A percentile compares a stretch with the other conserved stretches of the same genome.
Conservation (phyloP, 2,113 vertebrate species). For the Seriola aureovittata region DNA sequence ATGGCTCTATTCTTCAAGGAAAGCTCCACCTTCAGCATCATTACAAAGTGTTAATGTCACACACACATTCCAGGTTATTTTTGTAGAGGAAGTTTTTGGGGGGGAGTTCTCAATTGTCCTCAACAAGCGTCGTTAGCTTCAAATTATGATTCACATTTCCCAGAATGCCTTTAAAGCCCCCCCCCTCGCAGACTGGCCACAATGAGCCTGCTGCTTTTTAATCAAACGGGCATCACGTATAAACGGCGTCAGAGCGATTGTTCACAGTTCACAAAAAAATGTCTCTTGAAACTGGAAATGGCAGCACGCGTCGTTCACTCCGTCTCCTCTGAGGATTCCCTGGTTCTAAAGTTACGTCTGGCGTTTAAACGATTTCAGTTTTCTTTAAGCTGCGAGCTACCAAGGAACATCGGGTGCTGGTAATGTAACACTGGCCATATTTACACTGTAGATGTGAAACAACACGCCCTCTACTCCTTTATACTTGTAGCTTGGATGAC, state of each 20-base stretch:
- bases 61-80: slow-evolving; percentile 29
- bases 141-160: not conserved
- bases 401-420: not conserved
- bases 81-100: not conserved
- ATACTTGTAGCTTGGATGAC: not conserved
- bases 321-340: not conserved
- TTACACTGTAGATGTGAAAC: not conserved
- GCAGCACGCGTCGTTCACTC: not conserved
- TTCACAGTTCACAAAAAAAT: not conserved
- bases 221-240: not conserved
- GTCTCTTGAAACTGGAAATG: not conserved
- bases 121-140: not conserved
- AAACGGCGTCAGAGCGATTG: slow-evolving; percentile 27
- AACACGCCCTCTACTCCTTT: not conserved
- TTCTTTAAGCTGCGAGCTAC: not conserved
- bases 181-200: not conserved
- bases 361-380: not conserved
- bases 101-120: not conserved
- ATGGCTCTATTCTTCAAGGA: not conserved
- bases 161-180: not conserved
- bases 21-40: slow-evolving; percentile 1
- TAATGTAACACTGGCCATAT: not conserved
- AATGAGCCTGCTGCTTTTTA: not conserved
- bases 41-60: not conserved
- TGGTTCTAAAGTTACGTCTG: not conserved